These are phyloP conservation scores for Seriola rivoliana DNA, from an alignment of 2,113 vertebrate genomes.

Conservation along the genomic window DNA sequence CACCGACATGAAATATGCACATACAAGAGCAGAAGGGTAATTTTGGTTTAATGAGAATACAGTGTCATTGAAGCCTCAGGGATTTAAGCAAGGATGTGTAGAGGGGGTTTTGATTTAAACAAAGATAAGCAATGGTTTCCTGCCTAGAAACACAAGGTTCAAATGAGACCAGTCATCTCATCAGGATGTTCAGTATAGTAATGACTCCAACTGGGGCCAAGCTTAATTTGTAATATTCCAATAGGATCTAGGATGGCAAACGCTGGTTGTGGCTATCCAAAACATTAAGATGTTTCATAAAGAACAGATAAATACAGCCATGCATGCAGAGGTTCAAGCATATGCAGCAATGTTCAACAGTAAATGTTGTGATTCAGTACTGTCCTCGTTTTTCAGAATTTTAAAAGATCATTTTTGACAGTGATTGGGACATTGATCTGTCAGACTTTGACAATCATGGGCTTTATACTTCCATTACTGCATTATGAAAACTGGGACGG, in stretches of 20 bases:
- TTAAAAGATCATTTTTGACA: background rate
- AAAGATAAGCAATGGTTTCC: conserved; percentile 70
- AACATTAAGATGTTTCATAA: background rate
- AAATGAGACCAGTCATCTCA: conserved; percentile 43
- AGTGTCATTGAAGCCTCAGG: conserved; percentile 59
- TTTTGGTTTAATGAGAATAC: conserved; percentile 67
- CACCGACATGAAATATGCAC: conserved; percentile 66
- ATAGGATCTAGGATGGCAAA: conserved; percentile 30
- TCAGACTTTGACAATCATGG: background rate
- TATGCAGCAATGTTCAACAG: conserved; percentile 41
- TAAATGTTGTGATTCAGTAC: conserved; percentile 9
- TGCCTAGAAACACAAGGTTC: conserved; percentile 62
- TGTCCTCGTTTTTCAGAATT: background rate
- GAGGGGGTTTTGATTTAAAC: conserved; percentile 63
- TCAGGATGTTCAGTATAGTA: conserved; percentile 16
- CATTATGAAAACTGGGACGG: conserved; percentile 6
- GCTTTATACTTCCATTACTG: conserved; percentile 14
- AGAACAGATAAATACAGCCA: conserved; percentile 56
- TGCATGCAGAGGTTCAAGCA: conserved; percentile 58
- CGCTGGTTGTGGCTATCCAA: conserved; percentile 17
- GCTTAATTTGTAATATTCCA: conserved; percentile 21
- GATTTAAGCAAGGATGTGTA: conserved; percentile 67
- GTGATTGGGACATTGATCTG: background rate
- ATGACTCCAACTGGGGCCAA: conserved; percentile 25
- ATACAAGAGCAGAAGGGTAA: conserved; percentile 68